Conservation (phyloP, 2,888 invertebrate species). For the Chrysotoxum bicinctum region DNA sequence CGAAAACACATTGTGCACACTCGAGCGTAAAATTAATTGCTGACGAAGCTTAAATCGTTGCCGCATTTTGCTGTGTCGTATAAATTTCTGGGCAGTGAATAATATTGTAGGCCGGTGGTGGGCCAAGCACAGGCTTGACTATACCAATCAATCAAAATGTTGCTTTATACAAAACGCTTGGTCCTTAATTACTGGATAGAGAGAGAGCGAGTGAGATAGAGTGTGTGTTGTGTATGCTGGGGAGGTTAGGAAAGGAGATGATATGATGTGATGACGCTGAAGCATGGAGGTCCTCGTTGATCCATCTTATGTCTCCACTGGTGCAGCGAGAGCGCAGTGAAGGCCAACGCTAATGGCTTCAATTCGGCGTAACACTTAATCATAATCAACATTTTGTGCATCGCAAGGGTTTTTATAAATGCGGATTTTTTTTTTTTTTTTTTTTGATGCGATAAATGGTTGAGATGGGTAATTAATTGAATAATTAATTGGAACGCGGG, state of each 20-base stretch:
- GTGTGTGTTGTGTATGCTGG: background rate
- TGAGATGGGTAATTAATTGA: slow-evolving; percentile 12
- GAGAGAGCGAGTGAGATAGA: background rate
- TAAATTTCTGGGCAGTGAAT: slow-evolving; percentile 60
- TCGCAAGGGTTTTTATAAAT: slow-evolving; percentile 21
- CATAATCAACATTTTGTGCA: slow-evolving; percentile 63
- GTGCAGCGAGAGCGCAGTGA: slow-evolving; percentile 12
- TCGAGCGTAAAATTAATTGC: slow-evolving; percentile 73
- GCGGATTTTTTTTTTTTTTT: background rate
- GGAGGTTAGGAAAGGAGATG: background rate
- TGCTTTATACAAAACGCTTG: slow-evolving; percentile 40
- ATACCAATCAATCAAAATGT: slow-evolving; percentile 72
- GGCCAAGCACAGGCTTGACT: slow-evolving; percentile 40
- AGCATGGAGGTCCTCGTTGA: slow-evolving; percentile 39
- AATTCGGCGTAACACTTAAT: slow-evolving; percentile 60
- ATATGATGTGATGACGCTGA: slow-evolving; percentile 15
- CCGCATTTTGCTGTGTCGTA: slow-evolving; percentile 71
- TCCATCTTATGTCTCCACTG: slow-evolving; percentile 57
- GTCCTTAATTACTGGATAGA: slow-evolving; percentile 59
- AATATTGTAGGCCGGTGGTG: slow-evolving; percentile 16
- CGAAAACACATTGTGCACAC: slow-evolving; percentile 70
- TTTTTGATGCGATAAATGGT: background rate
- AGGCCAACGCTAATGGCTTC: slow-evolving; percentile 56
- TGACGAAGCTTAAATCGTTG: slow-evolving; percentile 72
- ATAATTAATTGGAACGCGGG: background rate